Percentiles rank a stretch among this genome's conserved stretches.
Conservation (phyloP, 2,888 invertebrate genomes). For the Eupithecia inturbata region DNA sequence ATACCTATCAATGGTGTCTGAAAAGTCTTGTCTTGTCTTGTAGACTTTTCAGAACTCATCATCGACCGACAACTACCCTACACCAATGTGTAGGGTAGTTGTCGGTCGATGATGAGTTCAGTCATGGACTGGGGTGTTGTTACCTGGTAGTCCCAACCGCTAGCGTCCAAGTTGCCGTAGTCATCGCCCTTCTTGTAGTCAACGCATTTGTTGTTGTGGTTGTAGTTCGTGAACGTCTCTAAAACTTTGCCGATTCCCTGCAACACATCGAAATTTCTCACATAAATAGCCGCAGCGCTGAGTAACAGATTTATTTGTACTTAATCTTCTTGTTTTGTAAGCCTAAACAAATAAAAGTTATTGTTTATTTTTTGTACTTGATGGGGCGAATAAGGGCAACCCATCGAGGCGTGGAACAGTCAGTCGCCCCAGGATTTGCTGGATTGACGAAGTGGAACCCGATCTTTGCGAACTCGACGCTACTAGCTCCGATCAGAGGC, state of each 20-base stretch:
- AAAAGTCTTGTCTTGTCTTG: too few relatives aligned
- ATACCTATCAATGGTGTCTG: too few relatives aligned
- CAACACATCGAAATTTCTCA: constrained; percentile 41
- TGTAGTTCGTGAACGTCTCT: constrained; percentile 92
- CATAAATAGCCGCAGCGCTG: background rate
- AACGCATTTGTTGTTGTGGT: constrained; percentile 88
- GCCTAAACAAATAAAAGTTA: too few relatives aligned
- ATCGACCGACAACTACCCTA: too few relatives aligned
- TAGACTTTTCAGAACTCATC: too few relatives aligned
- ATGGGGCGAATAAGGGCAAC: background rate
- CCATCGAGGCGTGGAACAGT: background rate
- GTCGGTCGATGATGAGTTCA: background rate
- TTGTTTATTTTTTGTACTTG: background rate
- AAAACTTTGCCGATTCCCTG: constrained; percentile 87
- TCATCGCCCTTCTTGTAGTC: constrained; percentile 83
- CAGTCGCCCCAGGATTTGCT: background rate
- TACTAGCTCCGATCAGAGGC: background rate
- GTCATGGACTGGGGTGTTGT: background rate
- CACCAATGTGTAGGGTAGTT: too few relatives aligned
- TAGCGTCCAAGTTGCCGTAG: constrained; percentile 85
- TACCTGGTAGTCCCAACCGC: constrained; percentile 94
- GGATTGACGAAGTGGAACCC: background rate
- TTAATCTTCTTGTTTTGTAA: too few relatives aligned
- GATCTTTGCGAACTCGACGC: background rate
- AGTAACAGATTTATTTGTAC: background rate